Base-by-base conservation (phyloP, 2,113 vertebrate genomes). In the Seriola rivoliana region DNA sequence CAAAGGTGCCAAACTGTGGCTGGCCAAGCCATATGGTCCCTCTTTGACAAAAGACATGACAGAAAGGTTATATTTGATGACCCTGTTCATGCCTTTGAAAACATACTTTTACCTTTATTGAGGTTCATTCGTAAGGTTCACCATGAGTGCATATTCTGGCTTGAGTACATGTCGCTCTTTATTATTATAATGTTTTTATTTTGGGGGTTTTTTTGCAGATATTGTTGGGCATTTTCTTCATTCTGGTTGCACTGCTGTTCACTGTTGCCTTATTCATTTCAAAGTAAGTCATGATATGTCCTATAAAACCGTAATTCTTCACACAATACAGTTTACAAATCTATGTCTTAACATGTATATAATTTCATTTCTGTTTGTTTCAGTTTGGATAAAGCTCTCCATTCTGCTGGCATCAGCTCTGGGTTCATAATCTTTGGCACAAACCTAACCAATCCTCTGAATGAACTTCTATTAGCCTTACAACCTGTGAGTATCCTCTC, bases 341-440 rank as follows among this genome's bases (percentile, higher is more conserved):
- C 0, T 62, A 1, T 81, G 42, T 62, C 17, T 59, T 68, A 5
- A 38, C 59, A 23, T 8, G n/a, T 40, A 9, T 32, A 21, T 52
- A 44, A 23, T 55, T 69, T 17, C 71, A n/a, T 0, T 29, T 63
- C 44, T 89, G 0, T 90, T 8, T 82, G 64, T 89, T 90, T 44
- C 81, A 95, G 94, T 92, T 88, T 95, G 94, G 94, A 95, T 85
- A 95, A 95, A 93, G 98, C 98, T 82, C 95, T 99, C 44, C 97
- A 99, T 93, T 99, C 98, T 0, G 96, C 97, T 93, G 98, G 98
- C 71, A 96, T 99, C 71, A 94, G 96, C 89, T 97, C 96, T 8
- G 98, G 98, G 75, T 99, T 99, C 91, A 96, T 99, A 84, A 95
- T 99, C 85, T 97, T 99, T 90, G 98, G 97, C 93, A 97, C 98